Percentiles rank a stretch among this genome's conserved stretches.
Conservation (phyloP, 2,888 invertebrate species). For the Drosophila differens region DNA sequence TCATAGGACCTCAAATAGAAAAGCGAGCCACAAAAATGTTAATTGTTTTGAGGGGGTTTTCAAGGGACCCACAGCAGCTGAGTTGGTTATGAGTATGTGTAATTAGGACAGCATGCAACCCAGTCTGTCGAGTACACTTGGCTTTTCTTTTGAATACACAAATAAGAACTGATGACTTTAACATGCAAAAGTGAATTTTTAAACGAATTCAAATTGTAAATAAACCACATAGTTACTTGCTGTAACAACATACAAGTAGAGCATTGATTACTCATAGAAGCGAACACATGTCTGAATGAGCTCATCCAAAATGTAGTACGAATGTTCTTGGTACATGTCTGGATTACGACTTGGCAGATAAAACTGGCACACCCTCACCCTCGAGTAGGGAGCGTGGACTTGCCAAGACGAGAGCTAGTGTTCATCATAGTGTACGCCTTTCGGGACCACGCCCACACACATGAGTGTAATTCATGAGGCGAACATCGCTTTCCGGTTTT, state of each 20-base stretch:
- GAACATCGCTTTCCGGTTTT: conserved; percentile 32
- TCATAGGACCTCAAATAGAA: neutral
- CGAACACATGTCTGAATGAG: conserved; percentile 29
- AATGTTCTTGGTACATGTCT: conserved; percentile 36
- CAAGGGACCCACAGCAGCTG: neutral
- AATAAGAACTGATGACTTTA: neutral
- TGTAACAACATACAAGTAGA: neutral
- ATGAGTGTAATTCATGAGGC: conserved; percentile 55
- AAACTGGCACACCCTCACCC: conserved; percentile 44
- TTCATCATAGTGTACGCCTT: conserved; percentile 14
- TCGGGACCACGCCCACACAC: conserved; percentile 32
- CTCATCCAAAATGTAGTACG: conserved; percentile 10
- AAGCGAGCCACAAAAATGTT: conserved; percentile 3
- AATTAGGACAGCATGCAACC: neutral
- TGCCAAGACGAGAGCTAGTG: neutral
- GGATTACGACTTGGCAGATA: conserved; percentile 63
- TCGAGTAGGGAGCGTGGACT: neutral
- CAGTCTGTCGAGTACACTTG: neutral
- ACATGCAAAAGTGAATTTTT: conserved; percentile 2
- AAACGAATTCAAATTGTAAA: conserved; percentile 9
- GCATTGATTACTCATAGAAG: conserved; percentile 13
- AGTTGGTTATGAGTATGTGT: neutral
- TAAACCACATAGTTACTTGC: conserved; percentile 3
- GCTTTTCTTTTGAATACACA: neutral
- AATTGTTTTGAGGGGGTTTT: neutral